Conservation (phyloP, 2,888 invertebrate species). For the Platerodrilus igneus region DNA sequence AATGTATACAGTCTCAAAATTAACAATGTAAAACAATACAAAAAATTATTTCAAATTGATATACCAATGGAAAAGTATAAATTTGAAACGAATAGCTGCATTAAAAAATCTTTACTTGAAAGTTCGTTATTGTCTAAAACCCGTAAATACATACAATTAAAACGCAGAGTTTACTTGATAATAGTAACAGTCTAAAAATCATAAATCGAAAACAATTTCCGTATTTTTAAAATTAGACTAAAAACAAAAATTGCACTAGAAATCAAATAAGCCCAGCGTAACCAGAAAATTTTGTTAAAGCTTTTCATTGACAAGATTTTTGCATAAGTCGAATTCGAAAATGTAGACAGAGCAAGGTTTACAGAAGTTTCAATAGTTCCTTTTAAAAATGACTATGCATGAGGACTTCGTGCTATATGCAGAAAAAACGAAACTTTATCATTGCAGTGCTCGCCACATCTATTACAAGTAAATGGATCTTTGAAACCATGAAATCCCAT, state of each 20-base stretch:
- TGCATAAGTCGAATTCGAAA: too few relatives aligned
- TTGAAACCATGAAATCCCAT: constrained; percentile 94
- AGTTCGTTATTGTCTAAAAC: not conserved
- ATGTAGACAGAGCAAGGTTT: too few relatives aligned
- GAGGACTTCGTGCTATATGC: constrained; percentile 71
- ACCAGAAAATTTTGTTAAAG: constrained; percentile 7
- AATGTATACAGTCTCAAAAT: constrained; percentile 6
- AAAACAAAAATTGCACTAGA: constrained; percentile 17
- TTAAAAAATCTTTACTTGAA: constrained; percentile 4
- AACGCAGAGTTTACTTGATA: too few relatives aligned
- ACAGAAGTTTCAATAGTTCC: not conserved
- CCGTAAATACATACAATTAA: constrained; percentile 6
- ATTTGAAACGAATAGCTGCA: constrained; percentile 18
- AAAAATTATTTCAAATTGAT: constrained; percentile 9
- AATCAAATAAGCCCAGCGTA: constrained; percentile 28
- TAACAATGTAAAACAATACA: too few relatives aligned
- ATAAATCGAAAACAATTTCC: too few relatives aligned
- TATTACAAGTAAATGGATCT: constrained; percentile 92
- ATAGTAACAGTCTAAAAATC: too few relatives aligned
- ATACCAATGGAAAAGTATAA: too few relatives aligned
- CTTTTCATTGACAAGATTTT: constrained; percentile 20
- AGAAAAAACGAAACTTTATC: constrained; percentile 86
- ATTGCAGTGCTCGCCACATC: constrained; percentile 80
- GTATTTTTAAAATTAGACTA: too few relatives aligned
- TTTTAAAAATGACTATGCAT: constrained; percentile 46